Evolutionary conservation across 2,797 vertebrate species (phyloP), one percentile per base, ranked within the genome.

Genomic region (Fratercula arctica): DNA sequence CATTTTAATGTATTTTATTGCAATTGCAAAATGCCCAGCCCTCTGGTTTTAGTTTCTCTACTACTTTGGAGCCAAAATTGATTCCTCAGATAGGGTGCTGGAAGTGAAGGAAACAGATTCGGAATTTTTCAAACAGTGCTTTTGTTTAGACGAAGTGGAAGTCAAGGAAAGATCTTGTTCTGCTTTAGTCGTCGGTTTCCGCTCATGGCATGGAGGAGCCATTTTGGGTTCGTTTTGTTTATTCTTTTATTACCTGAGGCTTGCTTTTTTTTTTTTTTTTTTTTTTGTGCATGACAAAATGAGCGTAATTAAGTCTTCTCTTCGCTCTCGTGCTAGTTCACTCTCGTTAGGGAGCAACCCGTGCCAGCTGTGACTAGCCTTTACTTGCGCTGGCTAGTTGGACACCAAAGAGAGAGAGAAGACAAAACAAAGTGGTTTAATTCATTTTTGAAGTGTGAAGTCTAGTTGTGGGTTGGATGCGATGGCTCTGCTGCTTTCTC

Each of bases 171-270:
- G 66, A 10, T 16, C 45, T 29, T 2, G 37, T 41, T 54, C 48
- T n/a, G 54, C 60, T 46, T 29, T 29, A 45, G 75, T 56, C 61
- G 5, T 46, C 13, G 13, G 24, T 63, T 89, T 69, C 85, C 63
- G 56, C 76, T 78, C 21, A 1, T 6, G 50, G 66, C 86, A 6
- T 4, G 3, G 75, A 82, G 97, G 51, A 93, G 96, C 97, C 97
- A 97, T 97, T 96, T 97, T 97, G 93, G 91, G 87, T 50, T 41
- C 25, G 9, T 57, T 92, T 84, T 80, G 69, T 92, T 94, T 75
- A 81, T 86, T 91, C 70, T 85, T 79, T 70, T 63, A 89, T 90
- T 21, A 68, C 90, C 77, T 3, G 29, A 26, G 89, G 61, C 23
- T 78, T 85, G 63, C 59, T 28, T 31, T 33, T 53, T 43, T 60